Conservation (phyloP, 2,888 invertebrate species). For the Tuta absoluta region DNA sequence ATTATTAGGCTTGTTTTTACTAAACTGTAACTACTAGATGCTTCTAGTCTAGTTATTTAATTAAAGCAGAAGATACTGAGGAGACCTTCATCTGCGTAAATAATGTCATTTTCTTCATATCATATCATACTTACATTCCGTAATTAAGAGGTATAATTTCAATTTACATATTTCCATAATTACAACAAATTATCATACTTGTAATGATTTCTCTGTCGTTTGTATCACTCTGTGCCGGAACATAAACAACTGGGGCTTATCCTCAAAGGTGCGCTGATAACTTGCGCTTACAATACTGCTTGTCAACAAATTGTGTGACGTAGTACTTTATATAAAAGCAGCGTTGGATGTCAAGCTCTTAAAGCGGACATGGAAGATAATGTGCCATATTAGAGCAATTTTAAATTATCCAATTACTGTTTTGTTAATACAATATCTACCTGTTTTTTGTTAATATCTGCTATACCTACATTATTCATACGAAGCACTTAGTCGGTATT, state of each 20-base stretch:
- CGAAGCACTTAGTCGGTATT: too few species aligned
- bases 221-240: conserved; percentile 5
- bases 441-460: too few species aligned
- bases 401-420: too few species aligned
- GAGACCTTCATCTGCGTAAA: conserved; percentile 5
- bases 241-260: neutral
- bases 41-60: neutral
- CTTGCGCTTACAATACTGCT: too few species aligned
- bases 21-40: neutral
- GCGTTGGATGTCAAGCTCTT: too few species aligned
- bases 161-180: neutral
- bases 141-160: conserved; percentile 1
- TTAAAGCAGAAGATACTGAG: neutral
- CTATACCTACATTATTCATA: too few species aligned
- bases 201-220: neutral
- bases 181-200: neutral
- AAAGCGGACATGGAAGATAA: too few species aligned
- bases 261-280: neutral
- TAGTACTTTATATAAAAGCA: too few species aligned
- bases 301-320: too few species aligned
- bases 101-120: neutral
- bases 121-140: neutral
- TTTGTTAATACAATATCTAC: too few species aligned
- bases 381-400: too few species aligned
- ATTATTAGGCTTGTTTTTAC: neutral